These are phyloP conservation scores for Conops quadrifasciatus DNA, from an alignment of 2,888 invertebrate genomes.

Conservation along the genomic window DNA sequence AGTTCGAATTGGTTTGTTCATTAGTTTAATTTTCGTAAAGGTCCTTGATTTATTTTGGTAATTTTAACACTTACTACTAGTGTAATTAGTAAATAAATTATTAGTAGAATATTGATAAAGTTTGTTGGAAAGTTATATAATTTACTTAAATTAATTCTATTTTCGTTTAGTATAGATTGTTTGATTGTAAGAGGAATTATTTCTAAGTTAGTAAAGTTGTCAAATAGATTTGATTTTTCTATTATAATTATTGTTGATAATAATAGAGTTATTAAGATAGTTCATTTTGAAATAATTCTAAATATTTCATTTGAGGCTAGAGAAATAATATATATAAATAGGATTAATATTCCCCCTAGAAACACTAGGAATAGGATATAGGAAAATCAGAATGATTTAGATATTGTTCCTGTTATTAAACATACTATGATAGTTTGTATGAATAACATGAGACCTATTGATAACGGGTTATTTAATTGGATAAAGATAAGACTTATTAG, in stretches of 20 bases:
- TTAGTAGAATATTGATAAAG: conserved; percentile 65
- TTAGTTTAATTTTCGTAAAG: conserved; percentile 67
- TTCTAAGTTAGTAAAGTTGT: too few relatives aligned
- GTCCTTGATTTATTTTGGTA: conserved; percentile 68
- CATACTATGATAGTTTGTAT: conserved; percentile 67
- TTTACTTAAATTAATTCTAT: conserved; percentile 67
- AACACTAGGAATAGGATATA: conserved; percentile 72
- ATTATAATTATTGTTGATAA: background rate
- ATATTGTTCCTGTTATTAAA: conserved; percentile 66
- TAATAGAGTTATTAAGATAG: conserved; percentile 58
- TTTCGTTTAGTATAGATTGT: conserved; percentile 53
- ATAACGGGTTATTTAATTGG: conserved; percentile 67
- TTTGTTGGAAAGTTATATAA: conserved; percentile 68
- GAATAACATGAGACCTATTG: conserved; percentile 69
- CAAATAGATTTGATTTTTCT: background rate
- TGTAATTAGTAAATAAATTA: background rate
- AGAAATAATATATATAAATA: conserved; percentile 74
- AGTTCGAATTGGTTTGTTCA: conserved; percentile 67
- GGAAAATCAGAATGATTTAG: conserved; percentile 69
- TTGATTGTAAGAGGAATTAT: too few relatives aligned
- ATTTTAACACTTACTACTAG: conserved; percentile 62
- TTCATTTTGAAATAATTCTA: conserved; percentile 44
- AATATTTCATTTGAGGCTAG: conserved; percentile 72
- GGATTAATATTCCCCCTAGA: conserved; percentile 71
- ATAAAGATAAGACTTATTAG: conserved; percentile 63